Evolutionary conservation across 37 sponge, comb jelly and placozoan genomes (phyloP).

Genomic region (Dysidea cf. avara): DNA sequence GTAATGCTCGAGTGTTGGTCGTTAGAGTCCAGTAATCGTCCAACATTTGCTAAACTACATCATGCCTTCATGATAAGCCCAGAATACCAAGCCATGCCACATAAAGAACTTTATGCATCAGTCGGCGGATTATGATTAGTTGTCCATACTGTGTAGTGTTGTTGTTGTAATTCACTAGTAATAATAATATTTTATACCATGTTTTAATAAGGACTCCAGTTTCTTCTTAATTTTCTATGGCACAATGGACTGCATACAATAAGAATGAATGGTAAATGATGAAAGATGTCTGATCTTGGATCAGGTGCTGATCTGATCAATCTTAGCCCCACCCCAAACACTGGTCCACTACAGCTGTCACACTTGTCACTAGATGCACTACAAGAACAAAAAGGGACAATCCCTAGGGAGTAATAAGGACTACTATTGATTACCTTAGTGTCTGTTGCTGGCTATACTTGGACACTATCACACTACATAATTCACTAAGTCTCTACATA

Average conservation of each 20-base stretch:
- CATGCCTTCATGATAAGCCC: conserved; percentile 48
- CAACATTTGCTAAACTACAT: conserved; percentile 78
- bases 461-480: conserved; percentile 33
- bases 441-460: conserved; percentile 1
- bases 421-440: neutral
- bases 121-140: no score
- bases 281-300: conserved; percentile 11
- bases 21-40: conserved; percentile 71
- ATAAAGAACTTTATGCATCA: conserved; percentile 57
- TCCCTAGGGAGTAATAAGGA: neutral
- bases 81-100: conserved; percentile 64
- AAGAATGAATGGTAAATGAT: conserved; percentile 67
- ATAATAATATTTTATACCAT: no score
- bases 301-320: conserved; percentile 3
- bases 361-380: conserved; percentile 15
- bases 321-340: conserved; percentile 76
- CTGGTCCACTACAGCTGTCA: conserved; percentile 65
- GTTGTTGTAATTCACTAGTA: no score
- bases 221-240: conserved; percentile 10
- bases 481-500: conserved; percentile 34
- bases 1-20: conserved; percentile 91
- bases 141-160: no score
- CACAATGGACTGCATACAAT: conserved; percentile 49
- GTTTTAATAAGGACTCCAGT: no score
- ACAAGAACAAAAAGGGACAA: neutral